A percentile compares a stretch with the other conserved stretches of the same genome.
Evolutionary conservation across 2,888 invertebrate genomes (phyloP).

Genomic region (Carcina quercana): DNA sequence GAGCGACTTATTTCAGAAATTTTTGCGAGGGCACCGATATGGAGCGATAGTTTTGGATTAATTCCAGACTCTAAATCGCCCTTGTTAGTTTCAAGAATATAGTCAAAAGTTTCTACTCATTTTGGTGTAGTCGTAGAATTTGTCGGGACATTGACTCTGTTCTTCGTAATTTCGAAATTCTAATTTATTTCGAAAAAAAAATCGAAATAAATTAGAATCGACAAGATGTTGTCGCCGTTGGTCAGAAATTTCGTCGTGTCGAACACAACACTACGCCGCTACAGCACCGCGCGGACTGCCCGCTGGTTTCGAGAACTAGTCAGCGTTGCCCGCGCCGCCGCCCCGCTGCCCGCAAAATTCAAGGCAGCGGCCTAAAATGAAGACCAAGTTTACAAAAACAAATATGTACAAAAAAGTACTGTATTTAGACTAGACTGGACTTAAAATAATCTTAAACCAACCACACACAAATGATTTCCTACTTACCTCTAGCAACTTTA

Average conservation of each 20-base stretch:
- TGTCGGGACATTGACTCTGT: slow-evolving; percentile 16
- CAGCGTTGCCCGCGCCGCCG: slow-evolving; percentile 15
- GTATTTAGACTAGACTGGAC: not conserved
- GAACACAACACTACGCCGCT: slow-evolving; percentile 14
- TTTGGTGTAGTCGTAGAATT: slow-evolving; percentile 20
- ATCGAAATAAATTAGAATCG: slow-evolving; percentile 5
- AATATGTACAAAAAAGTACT: too few relatives aligned
- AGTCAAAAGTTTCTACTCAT: slow-evolving; percentile 20
- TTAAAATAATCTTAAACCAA: not conserved
- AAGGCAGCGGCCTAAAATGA: slow-evolving; percentile 11
- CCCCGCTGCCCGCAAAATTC: slow-evolving; percentile 13
- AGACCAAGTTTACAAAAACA: slow-evolving; percentile 21
- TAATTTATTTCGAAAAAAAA: not conserved
- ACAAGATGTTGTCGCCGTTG: slow-evolving; percentile 8
- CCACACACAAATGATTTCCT: not conserved
- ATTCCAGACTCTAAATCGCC: slow-evolving; percentile 11
- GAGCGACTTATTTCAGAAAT: slow-evolving; percentile 18
- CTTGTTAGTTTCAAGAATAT: slow-evolving; percentile 17
- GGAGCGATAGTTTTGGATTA: slow-evolving; percentile 13
- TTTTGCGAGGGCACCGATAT: slow-evolving; percentile 14
- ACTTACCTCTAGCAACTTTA: slow-evolving; percentile 63
- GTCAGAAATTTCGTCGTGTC: slow-evolving; percentile 13
- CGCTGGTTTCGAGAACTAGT: slow-evolving; percentile 17
- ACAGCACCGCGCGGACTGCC: slow-evolving; percentile 14
- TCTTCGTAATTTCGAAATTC: slow-evolving; percentile 11